Conservation (phyloP, 2,888 invertebrate species). For the Xylophagus ater region DNA sequence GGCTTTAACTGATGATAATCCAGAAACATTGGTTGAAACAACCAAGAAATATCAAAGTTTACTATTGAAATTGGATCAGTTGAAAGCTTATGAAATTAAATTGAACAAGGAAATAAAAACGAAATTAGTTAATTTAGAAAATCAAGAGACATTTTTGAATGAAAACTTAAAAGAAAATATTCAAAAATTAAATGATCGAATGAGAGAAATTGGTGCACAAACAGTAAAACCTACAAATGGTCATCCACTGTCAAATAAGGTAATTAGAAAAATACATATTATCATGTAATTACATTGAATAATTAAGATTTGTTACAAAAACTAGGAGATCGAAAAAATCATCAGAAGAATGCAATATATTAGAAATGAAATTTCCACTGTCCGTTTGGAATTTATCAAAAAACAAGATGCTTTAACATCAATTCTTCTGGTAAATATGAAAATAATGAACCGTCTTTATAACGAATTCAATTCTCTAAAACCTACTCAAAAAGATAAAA, state of each 20-base stretch:
- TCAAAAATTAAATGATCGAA: slow-evolving; percentile 19
- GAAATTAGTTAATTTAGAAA: slow-evolving; percentile 7
- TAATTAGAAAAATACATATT: not conserved
- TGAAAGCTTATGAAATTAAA: slow-evolving; percentile 9
- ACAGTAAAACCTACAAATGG: slow-evolving; percentile 8
- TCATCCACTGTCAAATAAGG: slow-evolving; percentile 5
- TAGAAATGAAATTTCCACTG: slow-evolving; percentile 26
- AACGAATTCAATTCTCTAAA: too few relatives aligned
- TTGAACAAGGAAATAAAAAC: slow-evolving; percentile 5
- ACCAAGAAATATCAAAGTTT: slow-evolving; percentile 18
- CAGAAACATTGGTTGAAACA: slow-evolving; percentile 11
- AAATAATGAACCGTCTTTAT: not conserved
- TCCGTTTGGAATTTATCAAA: slow-evolving; percentile 24
- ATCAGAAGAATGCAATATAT: slow-evolving; percentile 20
- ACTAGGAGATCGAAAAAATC: slow-evolving; percentile 19
- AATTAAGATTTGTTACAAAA: not conserved
- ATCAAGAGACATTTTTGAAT: not conserved
- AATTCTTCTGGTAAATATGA: slow-evolving; percentile 2
- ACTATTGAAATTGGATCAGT: slow-evolving; percentile 20
- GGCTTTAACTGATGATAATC: slow-evolving; percentile 20
- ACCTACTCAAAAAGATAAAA: too few relatives aligned
- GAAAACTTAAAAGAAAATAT: slow-evolving; percentile 11
- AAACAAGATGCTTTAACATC: slow-evolving; percentile 21
- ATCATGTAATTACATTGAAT: not conserved
- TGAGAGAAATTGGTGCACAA: not conserved